These are phyloP conservation scores for Maconellicoccus hirsutus DNA, from an alignment of 1,140 invertebrate genomes.

Conservation along the genomic window DNA sequence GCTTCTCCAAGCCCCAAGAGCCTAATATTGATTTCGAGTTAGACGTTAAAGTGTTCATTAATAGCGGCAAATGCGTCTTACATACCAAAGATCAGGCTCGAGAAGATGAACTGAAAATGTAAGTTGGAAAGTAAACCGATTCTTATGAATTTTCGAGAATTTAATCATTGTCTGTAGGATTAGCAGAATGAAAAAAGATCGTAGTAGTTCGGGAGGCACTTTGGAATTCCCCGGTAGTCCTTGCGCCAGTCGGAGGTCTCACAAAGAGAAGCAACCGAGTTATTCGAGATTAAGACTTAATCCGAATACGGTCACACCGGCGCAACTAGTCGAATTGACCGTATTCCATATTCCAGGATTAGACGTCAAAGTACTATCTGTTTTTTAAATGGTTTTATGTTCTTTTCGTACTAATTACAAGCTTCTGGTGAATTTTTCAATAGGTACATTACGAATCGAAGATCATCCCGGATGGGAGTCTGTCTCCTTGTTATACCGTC, in stretches of 20 bases:
- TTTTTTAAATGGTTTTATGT: too few relatives aligned
- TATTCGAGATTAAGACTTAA: constrained; percentile 36
- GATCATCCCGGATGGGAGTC: constrained; percentile 51
- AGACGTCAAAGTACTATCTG: constrained; percentile 67
- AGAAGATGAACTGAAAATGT: constrained; percentile 57
- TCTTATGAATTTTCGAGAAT: neutral
- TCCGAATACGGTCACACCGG: constrained; percentile 33
- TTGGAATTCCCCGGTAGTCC: constrained; percentile 46
- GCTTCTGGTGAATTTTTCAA: constrained; percentile 14
- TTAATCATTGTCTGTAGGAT: constrained; percentile 32
- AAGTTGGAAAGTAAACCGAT: neutral
- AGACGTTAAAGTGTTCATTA: constrained; percentile 92
- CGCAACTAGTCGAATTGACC: constrained; percentile 62
- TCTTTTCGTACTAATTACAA: neutral
- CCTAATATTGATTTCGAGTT: constrained; percentile 93
- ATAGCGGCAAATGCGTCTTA: constrained; percentile 90
- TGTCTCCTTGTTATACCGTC: constrained; percentile 32
- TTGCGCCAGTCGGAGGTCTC: constrained; percentile 38
- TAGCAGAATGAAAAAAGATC: constrained; percentile 52
- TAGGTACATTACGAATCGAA: constrained; percentile 80
- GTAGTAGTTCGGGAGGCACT: constrained; percentile 57
- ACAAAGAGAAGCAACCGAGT: constrained; percentile 38
- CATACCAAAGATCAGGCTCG: constrained; percentile 74
- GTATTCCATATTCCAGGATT: constrained; percentile 90
- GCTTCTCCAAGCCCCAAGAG: constrained; percentile 52